phyloP scores from a whole-genome alignment of 2,797 vertebrate genomes.

The Poeciliopsis infans region DNA sequence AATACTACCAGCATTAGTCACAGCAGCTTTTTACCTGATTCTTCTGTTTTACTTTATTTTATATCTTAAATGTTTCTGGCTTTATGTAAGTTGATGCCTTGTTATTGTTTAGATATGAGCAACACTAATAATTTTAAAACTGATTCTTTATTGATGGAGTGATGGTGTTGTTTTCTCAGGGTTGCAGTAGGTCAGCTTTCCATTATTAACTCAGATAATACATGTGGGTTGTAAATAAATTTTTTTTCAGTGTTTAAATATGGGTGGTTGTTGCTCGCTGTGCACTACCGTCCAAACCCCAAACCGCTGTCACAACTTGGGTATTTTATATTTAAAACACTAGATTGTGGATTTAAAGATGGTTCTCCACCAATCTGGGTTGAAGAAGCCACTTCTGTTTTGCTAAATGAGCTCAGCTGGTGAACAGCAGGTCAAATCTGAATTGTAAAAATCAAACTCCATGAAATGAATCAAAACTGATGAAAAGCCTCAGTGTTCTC shows the following conservation, averaged over 20 bases:
- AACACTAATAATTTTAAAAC: not conserved
- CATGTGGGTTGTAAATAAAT: not conserved
- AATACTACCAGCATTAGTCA: not conserved
- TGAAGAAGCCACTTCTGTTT: not conserved
- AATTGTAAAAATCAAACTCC: not conserved
- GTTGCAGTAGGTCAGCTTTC: not conserved
- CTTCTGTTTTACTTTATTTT: not conserved
- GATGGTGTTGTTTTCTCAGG: not conserved
- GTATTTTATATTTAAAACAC: not conserved
- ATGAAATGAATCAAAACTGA: not conserved
- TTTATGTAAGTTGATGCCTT: not conserved
- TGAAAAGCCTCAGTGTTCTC: not conserved
- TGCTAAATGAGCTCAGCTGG: not conserved
- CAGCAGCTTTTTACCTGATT: not conserved
- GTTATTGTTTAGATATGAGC: not conserved
- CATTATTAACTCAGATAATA: not conserved
- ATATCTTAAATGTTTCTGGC: not conserved
- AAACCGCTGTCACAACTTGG: not conserved
- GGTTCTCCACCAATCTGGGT: not conserved
- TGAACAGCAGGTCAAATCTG: not conserved
- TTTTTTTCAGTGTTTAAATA: not conserved
- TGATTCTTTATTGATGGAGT: not conserved
- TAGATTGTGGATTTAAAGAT: not conserved
- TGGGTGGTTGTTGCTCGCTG: not conserved
- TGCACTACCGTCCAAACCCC: not conserved